Evolutionary conservation across 1,140 invertebrate species (phyloP), one percentile per base, ranked within the genome.

Genomic region (Andricus grossulariae): DNA sequence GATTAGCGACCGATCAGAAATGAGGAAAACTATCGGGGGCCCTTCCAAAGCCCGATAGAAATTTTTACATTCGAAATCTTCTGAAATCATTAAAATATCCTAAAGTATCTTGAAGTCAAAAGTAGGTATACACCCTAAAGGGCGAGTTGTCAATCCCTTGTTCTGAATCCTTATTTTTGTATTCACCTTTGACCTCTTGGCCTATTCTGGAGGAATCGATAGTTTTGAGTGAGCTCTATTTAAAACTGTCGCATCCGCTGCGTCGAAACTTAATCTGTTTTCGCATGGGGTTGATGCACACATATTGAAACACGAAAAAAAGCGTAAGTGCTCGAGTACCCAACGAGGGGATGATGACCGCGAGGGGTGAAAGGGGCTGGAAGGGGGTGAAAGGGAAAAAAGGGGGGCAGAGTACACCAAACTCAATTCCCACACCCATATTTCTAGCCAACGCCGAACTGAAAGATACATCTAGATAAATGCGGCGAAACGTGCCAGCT

Each of bases 401-500:
- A 3, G 25, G 21, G 57, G 25, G 21, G 25, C 21, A 60, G 25
- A 66, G 32, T 71, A 73, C 74, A 74, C 60, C 77, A 78, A 85
- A 83, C 80, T 85, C 85, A 74, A 87, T 88, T 86, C 82, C 52
- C 82, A 73, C 80, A 79, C 77, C 78, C 81, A 84, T 86, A 85
- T 87, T 87, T 86, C 80, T 83, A 72, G 60, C 75, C 77, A 70
- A 81, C 85, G 57, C 76, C 85, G 80, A 87, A 86, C 83, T 76
- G 78, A 80, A 86, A 87, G 85, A 87, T 85, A 88, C 85, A 86
- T 86, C 86, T 85, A 88, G 84, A 86, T 75, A 81, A 60, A 55
- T 74, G 15, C 73, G 25, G 75, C 55, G 75, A 77, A 78, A 79
- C 79, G 75, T 75, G 82, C 75, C 81, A 83, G 83, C 79, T 81